These are phyloP conservation scores for Microplitis mediator DNA, from an alignment of 1,140 invertebrate species.

Conservation along the genomic window DNA sequence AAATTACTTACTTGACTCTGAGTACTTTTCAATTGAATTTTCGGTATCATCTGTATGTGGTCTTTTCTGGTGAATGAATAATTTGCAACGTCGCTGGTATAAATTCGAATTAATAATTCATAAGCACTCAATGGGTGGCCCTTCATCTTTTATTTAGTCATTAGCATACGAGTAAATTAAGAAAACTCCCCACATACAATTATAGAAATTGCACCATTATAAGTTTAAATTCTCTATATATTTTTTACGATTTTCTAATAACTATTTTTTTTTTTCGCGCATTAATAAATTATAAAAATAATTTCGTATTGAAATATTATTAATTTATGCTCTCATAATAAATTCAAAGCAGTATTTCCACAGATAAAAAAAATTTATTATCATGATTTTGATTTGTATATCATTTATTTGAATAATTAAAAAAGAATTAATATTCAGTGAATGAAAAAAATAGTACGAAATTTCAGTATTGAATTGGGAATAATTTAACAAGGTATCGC, in stretches of 20 bases:
- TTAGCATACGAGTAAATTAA: slow-evolving; percentile 41
- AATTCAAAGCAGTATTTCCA: no score
- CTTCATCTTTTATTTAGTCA: slow-evolving; percentile 7
- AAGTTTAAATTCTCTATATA: background rate
- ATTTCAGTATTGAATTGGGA: background rate
- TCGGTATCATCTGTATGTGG: no score
- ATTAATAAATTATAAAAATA: no score
- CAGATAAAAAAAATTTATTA: background rate
- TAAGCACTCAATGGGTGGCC: slow-evolving; percentile 33
- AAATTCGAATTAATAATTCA: slow-evolving; percentile 47
- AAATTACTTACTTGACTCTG: no score
- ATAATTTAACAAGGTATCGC: slow-evolving; percentile 17
- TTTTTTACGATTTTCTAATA: no score
- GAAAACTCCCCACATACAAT: slow-evolving; percentile 28
- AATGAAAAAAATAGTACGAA: background rate
- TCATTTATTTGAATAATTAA: background rate
- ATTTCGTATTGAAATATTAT: no score
- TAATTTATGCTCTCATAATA: no score
- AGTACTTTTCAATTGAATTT: no score
- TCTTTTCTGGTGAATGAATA: slow-evolving; percentile 4
- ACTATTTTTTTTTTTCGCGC: no score
- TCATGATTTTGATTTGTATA: background rate
- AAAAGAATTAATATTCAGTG: background rate
- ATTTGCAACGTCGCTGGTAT: background rate
- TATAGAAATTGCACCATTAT: slow-evolving; percentile 36